These are phyloP conservation scores for Melitaea athalia DNA, from an alignment of 2,888 invertebrate species.

Conservation along the genomic window DNA sequence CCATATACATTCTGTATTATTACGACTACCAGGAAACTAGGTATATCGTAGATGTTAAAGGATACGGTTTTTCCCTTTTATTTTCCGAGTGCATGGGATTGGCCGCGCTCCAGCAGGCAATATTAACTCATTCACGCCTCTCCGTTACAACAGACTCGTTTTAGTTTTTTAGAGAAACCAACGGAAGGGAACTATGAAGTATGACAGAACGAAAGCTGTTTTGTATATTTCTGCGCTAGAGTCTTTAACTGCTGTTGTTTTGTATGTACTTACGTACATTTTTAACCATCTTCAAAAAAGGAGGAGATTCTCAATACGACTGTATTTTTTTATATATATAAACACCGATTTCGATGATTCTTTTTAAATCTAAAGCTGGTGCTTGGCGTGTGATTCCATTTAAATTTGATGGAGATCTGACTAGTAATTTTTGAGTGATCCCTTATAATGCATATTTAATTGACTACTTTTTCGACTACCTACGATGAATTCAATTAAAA, in stretches of 20 bases:
- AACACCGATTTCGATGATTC: no score
- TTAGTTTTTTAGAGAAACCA: background rate
- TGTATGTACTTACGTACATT: no score
- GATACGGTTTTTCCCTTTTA: conserved; percentile 10
- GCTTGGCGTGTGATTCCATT: no score
- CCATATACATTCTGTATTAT: background rate
- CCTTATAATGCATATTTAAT: no score
- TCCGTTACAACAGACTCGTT: conserved; percentile 8
- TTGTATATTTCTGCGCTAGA: background rate
- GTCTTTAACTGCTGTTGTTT: background rate
- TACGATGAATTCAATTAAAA: no score
- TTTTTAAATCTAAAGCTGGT: no score
- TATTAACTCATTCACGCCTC: conserved; percentile 16
- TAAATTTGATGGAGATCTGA: no score
- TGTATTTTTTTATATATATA: no score
- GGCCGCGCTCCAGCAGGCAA: conserved; percentile 13
- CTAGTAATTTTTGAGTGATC: no score
- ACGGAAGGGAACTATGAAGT: conserved; percentile 9
- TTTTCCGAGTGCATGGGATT: conserved; percentile 7
- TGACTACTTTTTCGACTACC: no score
- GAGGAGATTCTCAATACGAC: no score
- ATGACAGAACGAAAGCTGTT: background rate
- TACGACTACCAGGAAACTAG: conserved; percentile 1
- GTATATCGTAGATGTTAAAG: conserved; percentile 7
- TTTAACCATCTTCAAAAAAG: no score